phyloP scores from a whole-genome alignment of 2,113 vertebrate genomes.

The Anolis carolinensis region DNA sequence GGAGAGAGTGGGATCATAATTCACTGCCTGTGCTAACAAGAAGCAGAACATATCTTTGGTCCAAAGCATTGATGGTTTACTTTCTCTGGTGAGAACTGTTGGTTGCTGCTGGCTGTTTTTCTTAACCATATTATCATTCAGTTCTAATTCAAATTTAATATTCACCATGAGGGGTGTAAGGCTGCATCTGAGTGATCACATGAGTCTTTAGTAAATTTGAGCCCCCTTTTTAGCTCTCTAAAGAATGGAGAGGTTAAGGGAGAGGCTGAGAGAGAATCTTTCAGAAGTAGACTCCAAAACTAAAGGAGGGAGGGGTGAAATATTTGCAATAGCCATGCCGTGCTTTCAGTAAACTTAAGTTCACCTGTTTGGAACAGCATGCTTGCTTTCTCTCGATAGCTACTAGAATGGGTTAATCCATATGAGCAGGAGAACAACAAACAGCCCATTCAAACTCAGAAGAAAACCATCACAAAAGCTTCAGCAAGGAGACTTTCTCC shows the following conservation, averaged over 20 bases:
- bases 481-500: not conserved
- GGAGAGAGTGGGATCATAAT: not conserved
- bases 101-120: not conserved
- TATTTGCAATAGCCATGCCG: not conserved
- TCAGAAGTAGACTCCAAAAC: accelerated
- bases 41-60: not conserved
- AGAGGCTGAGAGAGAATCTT: not conserved
- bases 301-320: not conserved
- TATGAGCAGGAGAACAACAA: not conserved
- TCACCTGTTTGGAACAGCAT: not conserved
- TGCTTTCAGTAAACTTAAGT: not conserved
- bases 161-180: not conserved
- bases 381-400: not conserved
- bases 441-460: not conserved
- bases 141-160: not conserved
- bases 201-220: not conserved
- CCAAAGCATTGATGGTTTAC: not conserved
- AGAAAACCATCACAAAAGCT: not conserved
- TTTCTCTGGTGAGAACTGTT: not conserved
- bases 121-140: not conserved
- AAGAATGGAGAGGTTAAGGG: not conserved
- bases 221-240: accelerated
- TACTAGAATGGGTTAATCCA: not conserved
- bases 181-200: not conserved
- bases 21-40: not conserved